Base-by-base conservation (phyloP, 2,888 invertebrate species). In the Monoplex corrugatus region DNA sequence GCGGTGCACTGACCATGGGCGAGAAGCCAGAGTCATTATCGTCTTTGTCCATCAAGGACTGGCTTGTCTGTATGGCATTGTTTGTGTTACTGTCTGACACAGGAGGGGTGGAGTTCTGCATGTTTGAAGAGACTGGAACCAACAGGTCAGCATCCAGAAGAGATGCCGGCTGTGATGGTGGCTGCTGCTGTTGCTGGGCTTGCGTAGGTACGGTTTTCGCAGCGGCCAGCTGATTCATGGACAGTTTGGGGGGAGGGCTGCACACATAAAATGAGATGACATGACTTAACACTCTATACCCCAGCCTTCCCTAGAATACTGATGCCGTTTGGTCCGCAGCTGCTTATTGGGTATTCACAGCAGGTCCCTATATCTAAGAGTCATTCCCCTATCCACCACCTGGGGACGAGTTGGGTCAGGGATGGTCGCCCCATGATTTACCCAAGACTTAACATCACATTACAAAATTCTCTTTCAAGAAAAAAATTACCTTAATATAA, bases 151-250 rank as follows among this genome's bases (percentile, higher is more conserved):
- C 44, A 10, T 72, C 50, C n/a, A 78, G 78, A 8, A 75, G 87
- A 0, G 63, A 63, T 28, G 68, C 32, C 28, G 78, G 57, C 28
- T 89, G 84, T 45, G 91, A 50, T 40, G 85, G 44, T 2, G 86
- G 43, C 68, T 23, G 87, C 57, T 57, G 89, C 80, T 44, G 88
- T 28, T 87, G 87, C 43, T 50, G 50, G n/a, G 90, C 75, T 38
- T 50, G 50, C 19, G 90, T 63, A 23, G 91, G 57, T 28, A 90
- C 40, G 28, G 88, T 32, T 78, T 89, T 89, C 13, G 90, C 88
- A 19, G 91, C 91, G n/a, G 91, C 92, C 92, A 95, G 91, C 90
- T 94, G 94, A 88, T 94, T 94, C 89, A 95, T 89, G 10, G 95
- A 91, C 43, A 94, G 89, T 87, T 94, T 94, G 44, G 90, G 89